Percentiles rank a stretch among this genome's conserved stretches.
phyloP scores from a whole-genome alignment of 1,140 invertebrate genomes.

The Elysia chlorotica region DNA sequence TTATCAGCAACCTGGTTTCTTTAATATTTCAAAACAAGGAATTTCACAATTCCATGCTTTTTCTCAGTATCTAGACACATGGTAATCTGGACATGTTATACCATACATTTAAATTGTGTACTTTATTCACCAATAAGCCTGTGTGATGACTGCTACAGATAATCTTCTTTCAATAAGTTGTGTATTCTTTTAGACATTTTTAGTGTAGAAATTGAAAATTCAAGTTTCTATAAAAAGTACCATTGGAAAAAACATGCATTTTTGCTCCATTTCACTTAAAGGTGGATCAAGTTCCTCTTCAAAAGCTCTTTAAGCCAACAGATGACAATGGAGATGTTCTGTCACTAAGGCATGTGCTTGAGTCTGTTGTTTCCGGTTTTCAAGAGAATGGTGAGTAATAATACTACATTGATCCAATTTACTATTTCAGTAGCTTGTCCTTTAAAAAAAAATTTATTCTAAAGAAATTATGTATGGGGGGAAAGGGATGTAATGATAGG shows the following conservation, averaged over 20 bases:
- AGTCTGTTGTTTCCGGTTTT: constrained; percentile 35
- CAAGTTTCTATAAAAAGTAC: neutral
- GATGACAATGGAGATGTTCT: constrained; percentile 46
- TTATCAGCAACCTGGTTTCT: no score
- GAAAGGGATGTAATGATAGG: no score
- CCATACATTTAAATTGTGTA: neutral
- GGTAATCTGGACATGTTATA: neutral
- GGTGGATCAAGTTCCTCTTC: constrained; percentile 55
- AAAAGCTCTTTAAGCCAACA: constrained; percentile 59
- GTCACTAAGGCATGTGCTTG: constrained; percentile 55
- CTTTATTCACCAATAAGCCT: neutral
- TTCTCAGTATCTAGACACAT: no score
- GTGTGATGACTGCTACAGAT: neutral
- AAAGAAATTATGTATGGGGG: no score
- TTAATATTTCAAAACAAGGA: no score
- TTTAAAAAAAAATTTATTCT: no score
- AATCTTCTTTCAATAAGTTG: neutral
- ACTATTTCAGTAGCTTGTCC: no score
- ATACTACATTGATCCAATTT: no score
- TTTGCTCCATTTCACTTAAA: constrained; percentile 31
- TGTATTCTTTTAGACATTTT: neutral
- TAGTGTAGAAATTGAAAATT: neutral
- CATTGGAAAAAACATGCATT: constrained; percentile 34
- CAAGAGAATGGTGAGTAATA: constrained; percentile 35
- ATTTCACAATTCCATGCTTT: no score